Evolutionary conservation across 2,888 invertebrate genomes (phyloP), one percentile per base, ranked within the genome.

Genomic region (Deilephila elpenor): DNA sequence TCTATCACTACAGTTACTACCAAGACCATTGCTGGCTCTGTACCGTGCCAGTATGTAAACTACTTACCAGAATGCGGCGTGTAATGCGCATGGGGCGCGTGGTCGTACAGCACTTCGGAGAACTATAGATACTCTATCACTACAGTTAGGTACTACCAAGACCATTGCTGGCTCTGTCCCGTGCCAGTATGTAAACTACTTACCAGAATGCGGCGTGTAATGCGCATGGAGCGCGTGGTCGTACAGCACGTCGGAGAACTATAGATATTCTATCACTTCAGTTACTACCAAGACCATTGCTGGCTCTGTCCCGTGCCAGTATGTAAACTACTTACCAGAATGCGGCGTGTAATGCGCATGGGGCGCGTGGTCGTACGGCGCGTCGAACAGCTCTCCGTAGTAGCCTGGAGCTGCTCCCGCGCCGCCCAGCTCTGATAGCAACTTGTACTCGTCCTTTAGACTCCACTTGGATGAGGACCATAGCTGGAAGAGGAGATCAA

Each of bases 401-500:
- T 97, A 97, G 74, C 96, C 90, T 37, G 91, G 91, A 34, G 92
- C 90, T 17, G 91, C 91, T 5, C 91, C 90, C 25, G 93, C 91
- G 56, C 90, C 93, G 17, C 97, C 97, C 70, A 98, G 95, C 89
- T 98, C 98, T 70, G 97, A 97, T 78, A 98, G 93, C 71, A 98
- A 93, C 92, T 98, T 98, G 94, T 98, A 98, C 88, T 98, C 98
- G 91, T 98, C 98, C 91, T 98, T 98, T 87, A 98, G 96, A 91
- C 97, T 97, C 98, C 98, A 98, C 95, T 98, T 98, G 78, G 98
- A 97, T 96, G 98, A 98, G 78, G 98, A 97, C 98, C 98, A 97
- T 75, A 97, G 95, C 97, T 97, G 87, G 0, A 94, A 82, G 44
- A 11, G 11, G 3, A 44, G 2, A 44, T 14, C 3, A 44, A 11